Evolutionary conservation across 2,797 vertebrate species (phyloP).

Genomic region (Limnodromus scolopaceus): DNA sequence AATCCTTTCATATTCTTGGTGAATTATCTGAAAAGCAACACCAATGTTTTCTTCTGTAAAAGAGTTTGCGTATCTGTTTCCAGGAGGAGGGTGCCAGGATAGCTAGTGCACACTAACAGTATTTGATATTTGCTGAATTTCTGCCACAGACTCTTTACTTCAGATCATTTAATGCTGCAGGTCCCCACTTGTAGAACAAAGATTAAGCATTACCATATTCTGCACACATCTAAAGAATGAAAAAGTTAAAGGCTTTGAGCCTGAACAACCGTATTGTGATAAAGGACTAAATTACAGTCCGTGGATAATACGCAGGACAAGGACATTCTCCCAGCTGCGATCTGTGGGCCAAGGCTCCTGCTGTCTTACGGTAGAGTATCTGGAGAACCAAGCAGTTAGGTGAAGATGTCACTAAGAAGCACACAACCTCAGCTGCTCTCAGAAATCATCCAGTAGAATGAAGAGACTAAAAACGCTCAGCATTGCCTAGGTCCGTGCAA

Average conservation of each 20-base stretch:
- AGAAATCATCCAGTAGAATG: background rate
- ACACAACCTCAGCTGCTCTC: background rate
- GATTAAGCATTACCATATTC: background rate
- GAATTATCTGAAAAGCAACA: background rate
- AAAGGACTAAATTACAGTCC: background rate
- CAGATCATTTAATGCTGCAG: background rate
- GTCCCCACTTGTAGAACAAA: background rate
- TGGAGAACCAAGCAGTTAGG: background rate
- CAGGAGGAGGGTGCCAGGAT: background rate
- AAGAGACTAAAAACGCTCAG: background rate
- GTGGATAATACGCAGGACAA: background rate
- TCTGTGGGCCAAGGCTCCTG: background rate
- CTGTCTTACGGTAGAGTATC: background rate
- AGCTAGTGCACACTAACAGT: background rate
- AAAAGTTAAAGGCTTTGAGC: background rate
- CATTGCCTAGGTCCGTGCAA: background rate
- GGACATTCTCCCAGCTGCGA: background rate
- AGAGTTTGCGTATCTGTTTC: background rate
- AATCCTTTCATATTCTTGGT: background rate
- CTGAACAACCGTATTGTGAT: background rate
- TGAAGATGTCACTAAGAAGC: background rate
- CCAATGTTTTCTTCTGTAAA: background rate
- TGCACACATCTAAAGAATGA: background rate
- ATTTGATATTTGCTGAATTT: background rate
- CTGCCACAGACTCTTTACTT: background rate